Percentiles rank a stretch among this genome's conserved stretches.
phyloP scores from a whole-genome alignment of 1,140 invertebrate genomes.

The Metaphire vulgaris region DNA sequence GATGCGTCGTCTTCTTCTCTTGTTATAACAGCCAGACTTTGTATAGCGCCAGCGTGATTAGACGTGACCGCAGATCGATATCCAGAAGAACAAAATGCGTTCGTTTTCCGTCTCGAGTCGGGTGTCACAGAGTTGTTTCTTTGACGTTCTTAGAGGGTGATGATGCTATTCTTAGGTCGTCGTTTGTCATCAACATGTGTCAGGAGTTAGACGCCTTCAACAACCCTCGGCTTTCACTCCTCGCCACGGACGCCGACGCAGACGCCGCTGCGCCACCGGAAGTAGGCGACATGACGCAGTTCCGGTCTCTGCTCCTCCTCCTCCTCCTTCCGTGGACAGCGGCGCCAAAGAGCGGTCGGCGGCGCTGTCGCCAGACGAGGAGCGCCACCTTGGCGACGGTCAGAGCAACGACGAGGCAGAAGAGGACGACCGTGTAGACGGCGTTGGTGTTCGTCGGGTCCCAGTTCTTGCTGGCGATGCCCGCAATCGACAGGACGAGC shows the following conservation, averaged over 20 bases:
- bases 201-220: not conserved
- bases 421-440: slow-evolving; percentile 19
- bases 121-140: too few relatives aligned
- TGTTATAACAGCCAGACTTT: too few relatives aligned
- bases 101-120: too few relatives aligned
- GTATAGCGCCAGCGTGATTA: too few relatives aligned
- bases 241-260: not conserved
- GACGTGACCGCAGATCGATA: too few relatives aligned
- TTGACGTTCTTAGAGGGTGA: not conserved
- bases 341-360: slow-evolving; percentile 13
- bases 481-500: slow-evolving; percentile 20
- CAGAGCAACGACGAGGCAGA: slow-evolving; percentile 15
- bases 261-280: too few relatives aligned
- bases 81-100: too few relatives aligned
- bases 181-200: not conserved
- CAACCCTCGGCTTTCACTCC: not conserved
- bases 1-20: too few relatives aligned
- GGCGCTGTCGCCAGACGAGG: slow-evolving; percentile 11
- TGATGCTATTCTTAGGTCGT: not conserved
- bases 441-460: slow-evolving; percentile 11
- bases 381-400: slow-evolving; percentile 15
- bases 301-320: too few relatives aligned
- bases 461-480: slow-evolving; percentile 11
- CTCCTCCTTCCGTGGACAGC: not conserved
- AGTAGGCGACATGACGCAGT: not conserved